Conservation (phyloP, 2,797 vertebrate genomes). For the Myripristis jacobus region DNA sequence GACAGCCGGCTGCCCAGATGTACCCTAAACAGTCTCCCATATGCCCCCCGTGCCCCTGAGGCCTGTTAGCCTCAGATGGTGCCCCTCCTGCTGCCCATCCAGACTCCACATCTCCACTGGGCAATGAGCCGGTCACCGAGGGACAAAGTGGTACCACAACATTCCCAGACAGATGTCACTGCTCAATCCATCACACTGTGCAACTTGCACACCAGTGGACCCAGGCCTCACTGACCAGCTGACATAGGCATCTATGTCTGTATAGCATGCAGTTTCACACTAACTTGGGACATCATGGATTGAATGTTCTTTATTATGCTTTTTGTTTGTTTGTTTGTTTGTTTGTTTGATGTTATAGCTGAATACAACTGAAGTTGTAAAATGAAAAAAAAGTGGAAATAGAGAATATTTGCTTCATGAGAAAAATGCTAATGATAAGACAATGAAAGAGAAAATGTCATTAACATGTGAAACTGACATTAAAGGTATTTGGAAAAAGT, state of each 20-base stretch:
- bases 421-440: neutral
- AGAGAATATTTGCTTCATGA: neutral
- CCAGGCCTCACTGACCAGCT: conserved; percentile 59
- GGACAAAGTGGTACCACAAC: conserved; percentile 34
- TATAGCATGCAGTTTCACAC: conserved; percentile 4
- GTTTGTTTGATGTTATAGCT: too few relatives aligned
- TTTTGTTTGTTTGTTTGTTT: conserved; percentile 35
- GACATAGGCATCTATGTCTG: conserved; percentile 50
- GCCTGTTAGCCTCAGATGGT: conserved; percentile 67
- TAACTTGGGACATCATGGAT: neutral
- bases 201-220: conserved; percentile 42
- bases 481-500: neutral
- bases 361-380: neutral
- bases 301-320: conserved; percentile 10
- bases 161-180: conserved; percentile 57
- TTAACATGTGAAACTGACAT: neutral
- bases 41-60: conserved; percentile 53
- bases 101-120: conserved; percentile 46
- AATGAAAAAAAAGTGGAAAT: neutral
- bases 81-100: conserved; percentile 42
- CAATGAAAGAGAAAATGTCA: neutral
- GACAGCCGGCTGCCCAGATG: conserved; percentile 70
- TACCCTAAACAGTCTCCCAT: conserved; percentile 52
- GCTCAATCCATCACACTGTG: conserved; percentile 66
- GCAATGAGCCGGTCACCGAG: conserved; percentile 58